Conservation (phyloP, 2,888 invertebrate genomes). For the Phoenoteleia sp. region DNA sequence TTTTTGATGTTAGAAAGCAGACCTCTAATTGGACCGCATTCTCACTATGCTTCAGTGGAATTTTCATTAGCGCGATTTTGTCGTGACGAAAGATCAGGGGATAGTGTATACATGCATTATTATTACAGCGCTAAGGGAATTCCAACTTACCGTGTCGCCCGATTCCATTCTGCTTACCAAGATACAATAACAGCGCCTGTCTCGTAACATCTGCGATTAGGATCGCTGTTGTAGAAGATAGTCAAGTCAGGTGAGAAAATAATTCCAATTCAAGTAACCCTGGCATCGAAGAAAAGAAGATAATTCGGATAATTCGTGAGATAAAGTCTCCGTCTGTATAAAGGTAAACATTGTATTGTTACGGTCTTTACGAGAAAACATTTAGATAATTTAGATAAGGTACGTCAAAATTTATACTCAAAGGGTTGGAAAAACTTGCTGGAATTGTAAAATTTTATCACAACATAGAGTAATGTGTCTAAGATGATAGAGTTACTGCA, state of each 20-base stretch:
- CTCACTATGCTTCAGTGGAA: slow-evolving; percentile 81
- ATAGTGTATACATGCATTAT: slow-evolving; percentile 70
- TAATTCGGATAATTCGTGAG: slow-evolving; percentile 62
- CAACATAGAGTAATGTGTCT: no score
- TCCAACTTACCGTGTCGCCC: slow-evolving; percentile 60
- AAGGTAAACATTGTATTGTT: slow-evolving; percentile 60
- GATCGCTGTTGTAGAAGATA: slow-evolving; percentile 63
- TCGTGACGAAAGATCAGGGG: slow-evolving; percentile 80
- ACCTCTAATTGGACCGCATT: slow-evolving; percentile 85
- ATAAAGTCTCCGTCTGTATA: slow-evolving; percentile 36
- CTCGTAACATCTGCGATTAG: slow-evolving; percentile 69
- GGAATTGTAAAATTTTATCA: not conserved
- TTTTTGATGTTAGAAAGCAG: slow-evolving; percentile 71
- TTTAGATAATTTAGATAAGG: slow-evolving; percentile 62
- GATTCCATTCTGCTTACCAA: slow-evolving; percentile 69
- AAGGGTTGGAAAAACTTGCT: slow-evolving; percentile 11
- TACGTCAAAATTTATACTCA: slow-evolving; percentile 35
- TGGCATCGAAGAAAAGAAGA: slow-evolving; percentile 46
- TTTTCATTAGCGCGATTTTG: slow-evolving; percentile 84
- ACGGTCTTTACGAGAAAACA: slow-evolving; percentile 46
- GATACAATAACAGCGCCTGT: slow-evolving; percentile 66
- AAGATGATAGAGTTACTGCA: no score
- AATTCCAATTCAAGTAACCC: slow-evolving; percentile 64
- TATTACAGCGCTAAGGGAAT: slow-evolving; percentile 64
- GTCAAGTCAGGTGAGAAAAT: slow-evolving; percentile 66